Evolutionary conservation across 2,113 vertebrate genomes (phyloP).

Genomic region (Eretmochelys imbricata): DNA sequence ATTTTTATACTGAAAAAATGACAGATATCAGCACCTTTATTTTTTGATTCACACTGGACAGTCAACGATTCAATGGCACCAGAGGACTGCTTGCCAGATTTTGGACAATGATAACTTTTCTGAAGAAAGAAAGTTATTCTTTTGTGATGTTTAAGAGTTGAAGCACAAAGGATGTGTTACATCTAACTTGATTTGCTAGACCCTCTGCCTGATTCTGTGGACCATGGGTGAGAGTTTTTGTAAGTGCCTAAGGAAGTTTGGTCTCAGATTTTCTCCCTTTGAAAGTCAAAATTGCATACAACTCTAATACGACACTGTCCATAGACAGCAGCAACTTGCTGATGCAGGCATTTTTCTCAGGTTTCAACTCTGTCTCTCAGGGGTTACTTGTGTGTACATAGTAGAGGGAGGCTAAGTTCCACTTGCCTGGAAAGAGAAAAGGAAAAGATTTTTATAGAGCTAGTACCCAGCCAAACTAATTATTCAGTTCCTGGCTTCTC

Average conservation of each 20-base stretch:
- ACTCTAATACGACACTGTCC: background rate
- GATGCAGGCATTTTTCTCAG: background rate
- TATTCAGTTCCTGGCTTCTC: background rate
- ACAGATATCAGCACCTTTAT: background rate
- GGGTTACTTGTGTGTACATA: background rate
- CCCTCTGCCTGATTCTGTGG: background rate
- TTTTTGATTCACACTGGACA: background rate
- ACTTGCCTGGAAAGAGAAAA: background rate
- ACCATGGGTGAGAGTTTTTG: fast-evolving
- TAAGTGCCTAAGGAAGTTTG: background rate
- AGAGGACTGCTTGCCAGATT: background rate
- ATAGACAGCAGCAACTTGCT: background rate
- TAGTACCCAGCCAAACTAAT: background rate
- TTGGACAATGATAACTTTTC: background rate
- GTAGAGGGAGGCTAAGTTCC: background rate
- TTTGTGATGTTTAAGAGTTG: background rate
- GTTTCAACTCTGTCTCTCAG: background rate
- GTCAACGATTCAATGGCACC: background rate
- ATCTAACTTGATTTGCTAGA: background rate
- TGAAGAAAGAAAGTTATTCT: background rate
- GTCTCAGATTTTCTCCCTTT: background rate
- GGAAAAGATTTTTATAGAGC: background rate
- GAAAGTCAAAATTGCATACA: background rate
- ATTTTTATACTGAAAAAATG: background rate
- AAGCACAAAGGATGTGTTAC: background rate